phyloP scores from a whole-genome alignment of 2,113 vertebrate genomes.

The Fulica atra region DNA sequence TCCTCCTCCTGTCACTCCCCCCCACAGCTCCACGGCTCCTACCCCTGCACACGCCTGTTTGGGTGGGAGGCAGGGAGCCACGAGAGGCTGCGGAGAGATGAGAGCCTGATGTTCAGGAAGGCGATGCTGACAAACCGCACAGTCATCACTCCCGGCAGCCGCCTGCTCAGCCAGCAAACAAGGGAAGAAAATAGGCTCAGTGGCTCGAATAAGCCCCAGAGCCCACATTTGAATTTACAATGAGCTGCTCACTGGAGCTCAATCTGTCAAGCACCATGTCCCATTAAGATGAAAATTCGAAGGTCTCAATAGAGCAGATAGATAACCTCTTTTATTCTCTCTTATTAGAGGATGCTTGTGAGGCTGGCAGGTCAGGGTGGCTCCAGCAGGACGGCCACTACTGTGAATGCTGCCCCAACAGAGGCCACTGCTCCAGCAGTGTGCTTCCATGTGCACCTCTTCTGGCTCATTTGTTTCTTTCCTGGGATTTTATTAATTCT shows the following conservation, averaged over 20 bases:
- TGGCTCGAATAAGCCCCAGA: slow-evolving; percentile 1
- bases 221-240: slow-evolving; percentile 31
- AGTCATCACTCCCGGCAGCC: background rate
- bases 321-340: background rate
- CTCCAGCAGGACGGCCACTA: background rate
- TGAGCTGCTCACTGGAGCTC: slow-evolving; percentile 23
- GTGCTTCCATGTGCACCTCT: background rate
- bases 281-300: slow-evolving; percentile 35
- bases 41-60: background rate
- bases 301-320: slow-evolving; percentile 3
- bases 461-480: background rate
- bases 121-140: background rate
- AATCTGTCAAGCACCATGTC: slow-evolving; percentile 35
- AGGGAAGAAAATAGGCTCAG: background rate
- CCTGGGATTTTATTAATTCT: background rate
- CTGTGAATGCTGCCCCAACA: background rate
- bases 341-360: background rate
- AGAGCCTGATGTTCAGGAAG: background rate
- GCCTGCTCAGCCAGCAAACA: slow-evolving; percentile 1
- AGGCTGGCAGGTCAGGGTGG: background rate
- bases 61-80: background rate
- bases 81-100: background rate
- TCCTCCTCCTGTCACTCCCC: rapidly evolving
- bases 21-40: background rate
- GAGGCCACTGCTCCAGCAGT: background rate